These are phyloP conservation scores for Gymnocephalus cernua DNA, from an alignment of 2,113 vertebrate genomes.

Conservation along the genomic window DNA sequence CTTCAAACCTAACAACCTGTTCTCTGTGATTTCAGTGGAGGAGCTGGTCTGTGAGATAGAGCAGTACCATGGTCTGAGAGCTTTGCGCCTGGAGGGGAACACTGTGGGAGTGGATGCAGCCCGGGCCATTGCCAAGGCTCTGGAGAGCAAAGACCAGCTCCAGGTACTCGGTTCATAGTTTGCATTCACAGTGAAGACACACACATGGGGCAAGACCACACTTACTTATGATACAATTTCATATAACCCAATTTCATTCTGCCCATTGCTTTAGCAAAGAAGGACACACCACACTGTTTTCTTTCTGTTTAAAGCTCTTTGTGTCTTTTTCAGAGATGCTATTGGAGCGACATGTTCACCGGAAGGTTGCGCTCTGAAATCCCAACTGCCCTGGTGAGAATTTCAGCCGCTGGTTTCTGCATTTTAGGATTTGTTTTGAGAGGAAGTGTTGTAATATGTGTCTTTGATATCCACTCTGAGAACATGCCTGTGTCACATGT, in stretches of 20 bases:
- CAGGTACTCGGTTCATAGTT: constrained; percentile 80
- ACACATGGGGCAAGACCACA: neutral
- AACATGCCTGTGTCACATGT: neutral
- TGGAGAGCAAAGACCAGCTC: constrained; percentile 90
- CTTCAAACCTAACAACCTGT: neutral
- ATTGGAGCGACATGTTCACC: constrained; percentile 99
- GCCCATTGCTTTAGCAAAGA: neutral
- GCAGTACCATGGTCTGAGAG: constrained; percentile 88
- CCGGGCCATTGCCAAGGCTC: constrained; percentile 90
- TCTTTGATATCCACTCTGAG: neutral
- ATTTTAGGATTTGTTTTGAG: neutral
- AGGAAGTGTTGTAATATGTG: neutral
- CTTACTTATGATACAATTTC: neutral
- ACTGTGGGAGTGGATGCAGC: constrained; percentile 95
- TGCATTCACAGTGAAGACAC: neutral
- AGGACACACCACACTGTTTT: neutral
- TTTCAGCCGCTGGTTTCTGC: neutral
- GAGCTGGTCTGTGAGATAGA: constrained; percentile 90
- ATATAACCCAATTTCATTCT: no score
- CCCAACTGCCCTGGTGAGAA: constrained; percentile 93
- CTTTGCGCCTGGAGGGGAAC: constrained; percentile 94
- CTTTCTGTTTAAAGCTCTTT: neutral
- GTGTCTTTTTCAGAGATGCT: constrained; percentile 87
- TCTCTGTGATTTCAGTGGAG: constrained; percentile 78
- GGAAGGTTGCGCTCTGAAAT: constrained; percentile 96